Evolutionary conservation across 2,113 vertebrate genomes (phyloP).

Genomic region (Anolis carolinensis): DNA sequence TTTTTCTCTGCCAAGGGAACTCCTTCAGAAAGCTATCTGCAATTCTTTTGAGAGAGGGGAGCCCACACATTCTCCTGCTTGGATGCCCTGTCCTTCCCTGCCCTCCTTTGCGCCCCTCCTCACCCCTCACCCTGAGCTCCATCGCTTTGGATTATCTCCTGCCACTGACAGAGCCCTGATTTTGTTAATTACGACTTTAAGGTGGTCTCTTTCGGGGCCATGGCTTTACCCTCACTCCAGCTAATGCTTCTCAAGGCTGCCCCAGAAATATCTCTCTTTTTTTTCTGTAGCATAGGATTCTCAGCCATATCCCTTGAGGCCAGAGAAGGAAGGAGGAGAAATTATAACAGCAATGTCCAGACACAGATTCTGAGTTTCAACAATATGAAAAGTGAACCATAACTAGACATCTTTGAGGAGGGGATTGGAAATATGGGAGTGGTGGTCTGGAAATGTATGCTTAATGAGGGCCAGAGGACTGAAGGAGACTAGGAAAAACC

Average conservation of each 20-base stretch:
- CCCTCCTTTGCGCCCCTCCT: background rate
- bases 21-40: background rate
- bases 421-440: background rate
- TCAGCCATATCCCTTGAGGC: constrained; percentile 14
- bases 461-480: background rate
- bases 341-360: constrained; percentile 4
- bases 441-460: background rate
- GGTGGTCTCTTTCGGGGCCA: constrained; percentile 8
- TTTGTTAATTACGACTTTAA: constrained; percentile 55
- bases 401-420: background rate
- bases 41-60: background rate
- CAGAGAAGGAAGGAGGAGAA: background rate
- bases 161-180: constrained; percentile 49
- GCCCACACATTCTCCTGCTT: background rate
- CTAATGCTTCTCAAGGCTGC: constrained; percentile 18
- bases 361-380: background rate
- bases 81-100: constrained; percentile 14
- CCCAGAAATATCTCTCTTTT: constrained; percentile 5
- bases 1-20: background rate
- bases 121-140: constrained; percentile 21
- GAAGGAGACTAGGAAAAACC: background rate
- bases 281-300: background rate
- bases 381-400: background rate
- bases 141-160: constrained; percentile 48
- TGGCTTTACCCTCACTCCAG: background rate